These are phyloP conservation scores for Scaptomyza polygonia DNA, from an alignment of 2,888 invertebrate genomes.

Conservation along the genomic window DNA sequence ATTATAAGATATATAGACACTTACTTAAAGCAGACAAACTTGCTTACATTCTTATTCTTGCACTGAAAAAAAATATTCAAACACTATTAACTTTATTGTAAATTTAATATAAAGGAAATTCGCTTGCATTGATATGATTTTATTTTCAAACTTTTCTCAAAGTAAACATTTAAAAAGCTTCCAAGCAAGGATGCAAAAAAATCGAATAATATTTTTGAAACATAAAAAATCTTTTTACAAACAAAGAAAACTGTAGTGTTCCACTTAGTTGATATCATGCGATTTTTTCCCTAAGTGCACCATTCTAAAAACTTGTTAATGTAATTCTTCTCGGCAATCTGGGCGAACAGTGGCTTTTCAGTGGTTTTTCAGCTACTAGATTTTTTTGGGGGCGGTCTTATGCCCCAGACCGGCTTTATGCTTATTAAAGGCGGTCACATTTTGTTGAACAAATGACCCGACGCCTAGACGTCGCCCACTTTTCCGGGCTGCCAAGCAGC, in stretches of 20 bases:
- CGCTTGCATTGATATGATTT: too few species aligned
- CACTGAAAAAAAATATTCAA: not conserved
- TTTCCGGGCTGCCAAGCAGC: slow-evolving; percentile 38
- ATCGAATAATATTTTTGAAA: too few species aligned
- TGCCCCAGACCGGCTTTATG: slow-evolving; percentile 64
- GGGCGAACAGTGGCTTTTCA: slow-evolving; percentile 23
- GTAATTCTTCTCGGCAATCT: slow-evolving; percentile 44
- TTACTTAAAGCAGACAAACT: not conserved
- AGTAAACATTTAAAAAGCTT: too few species aligned
- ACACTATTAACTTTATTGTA: too few species aligned
- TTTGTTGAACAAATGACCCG: slow-evolving; percentile 33
- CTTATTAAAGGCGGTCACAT: slow-evolving; percentile 68
- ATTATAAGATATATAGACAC: not conserved
- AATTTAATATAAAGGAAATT: too few species aligned
- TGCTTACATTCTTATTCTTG: not conserved
- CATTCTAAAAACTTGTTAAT: slow-evolving; percentile 45
- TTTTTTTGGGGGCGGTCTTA: not conserved
- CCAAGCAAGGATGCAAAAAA: too few species aligned
- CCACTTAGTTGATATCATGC: too few species aligned
- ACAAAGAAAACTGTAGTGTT: too few species aligned
- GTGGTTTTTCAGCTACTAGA: slow-evolving; percentile 12
- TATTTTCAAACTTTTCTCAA: too few species aligned
- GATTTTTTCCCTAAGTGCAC: not conserved
- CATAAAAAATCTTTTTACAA: too few species aligned
- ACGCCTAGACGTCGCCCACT: slow-evolving; percentile 42